Evolutionary conservation across 2,888 invertebrate genomes (phyloP).

Genomic region (Apodemia duryi): DNA sequence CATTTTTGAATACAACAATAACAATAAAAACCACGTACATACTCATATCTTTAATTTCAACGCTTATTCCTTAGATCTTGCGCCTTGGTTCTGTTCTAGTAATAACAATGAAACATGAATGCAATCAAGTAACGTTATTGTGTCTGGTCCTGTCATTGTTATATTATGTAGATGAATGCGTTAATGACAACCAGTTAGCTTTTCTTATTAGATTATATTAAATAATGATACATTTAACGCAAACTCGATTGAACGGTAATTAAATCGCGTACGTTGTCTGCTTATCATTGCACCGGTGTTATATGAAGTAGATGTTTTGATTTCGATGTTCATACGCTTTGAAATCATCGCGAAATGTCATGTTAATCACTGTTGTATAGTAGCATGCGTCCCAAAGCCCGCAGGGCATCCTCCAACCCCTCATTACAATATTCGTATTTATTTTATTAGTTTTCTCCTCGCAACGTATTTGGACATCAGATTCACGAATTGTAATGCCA

Average conservation of each 20-base stretch:
- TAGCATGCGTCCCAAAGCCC: conserved; percentile 76
- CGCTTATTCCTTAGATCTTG: no score
- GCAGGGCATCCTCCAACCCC: conserved; percentile 81
- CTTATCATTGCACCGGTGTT: conserved; percentile 74
- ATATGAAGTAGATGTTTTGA: conserved; percentile 59
- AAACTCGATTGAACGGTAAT: conserved; percentile 61
- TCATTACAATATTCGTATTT: conserved; percentile 63
- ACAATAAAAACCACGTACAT: background rate
- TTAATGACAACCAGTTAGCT: background rate
- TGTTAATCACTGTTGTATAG: conserved; percentile 58
- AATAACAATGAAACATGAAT: background rate
- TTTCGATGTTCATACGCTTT: conserved; percentile 65
- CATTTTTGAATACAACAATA: background rate
- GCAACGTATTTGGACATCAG: conserved; percentile 47
- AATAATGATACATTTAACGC: conserved; percentile 7
- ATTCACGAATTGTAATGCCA: conserved; percentile 50
- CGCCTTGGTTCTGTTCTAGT: background rate
- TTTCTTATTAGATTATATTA: background rate
- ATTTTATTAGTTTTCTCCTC: conserved; percentile 64
- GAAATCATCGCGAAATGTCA: conserved; percentile 56
- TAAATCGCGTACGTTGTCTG: conserved; percentile 54
- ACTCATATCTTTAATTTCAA: background rate
- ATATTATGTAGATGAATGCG: background rate
- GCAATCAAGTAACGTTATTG: background rate
- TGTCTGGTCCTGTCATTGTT: no score